A percentile compares a stretch with the other conserved stretches of the same genome.
phyloP scores from a whole-genome alignment of 2,888 invertebrate species.

The Lycophotia porphyrea region DNA sequence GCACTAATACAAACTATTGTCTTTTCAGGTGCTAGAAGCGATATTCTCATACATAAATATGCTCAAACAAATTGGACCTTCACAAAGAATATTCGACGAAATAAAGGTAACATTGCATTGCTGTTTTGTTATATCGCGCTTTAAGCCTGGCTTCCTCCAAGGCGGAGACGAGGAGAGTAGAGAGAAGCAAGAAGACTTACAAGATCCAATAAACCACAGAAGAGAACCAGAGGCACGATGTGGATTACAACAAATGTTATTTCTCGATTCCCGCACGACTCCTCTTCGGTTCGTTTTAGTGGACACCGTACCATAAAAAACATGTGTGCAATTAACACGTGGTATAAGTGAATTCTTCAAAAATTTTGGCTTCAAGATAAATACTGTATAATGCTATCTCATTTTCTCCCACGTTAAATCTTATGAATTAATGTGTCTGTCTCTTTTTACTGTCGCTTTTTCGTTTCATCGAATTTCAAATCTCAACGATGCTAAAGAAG shows the following conservation, averaged over 20 bases:
- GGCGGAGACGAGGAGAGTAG: not conserved
- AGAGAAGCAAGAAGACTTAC: not conserved
- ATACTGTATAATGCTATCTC: no score
- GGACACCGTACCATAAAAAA: not conserved
- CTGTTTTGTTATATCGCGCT: not conserved
- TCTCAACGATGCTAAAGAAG: no score
- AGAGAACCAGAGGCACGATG: not conserved
- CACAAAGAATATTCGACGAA: constrained; percentile 93
- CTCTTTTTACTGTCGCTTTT: no score
- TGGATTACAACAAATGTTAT: not conserved
- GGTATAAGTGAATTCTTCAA: no score
- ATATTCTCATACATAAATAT: constrained; percentile 95
- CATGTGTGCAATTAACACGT: no score
- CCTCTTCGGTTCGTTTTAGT: not conserved
- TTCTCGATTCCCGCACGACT: no score
- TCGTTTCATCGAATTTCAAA: no score
- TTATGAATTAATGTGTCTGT: no score
- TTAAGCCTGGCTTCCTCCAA: not conserved
- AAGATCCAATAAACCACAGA: not conserved
- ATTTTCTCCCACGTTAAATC: no score
- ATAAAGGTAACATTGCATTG: constrained; percentile 83
- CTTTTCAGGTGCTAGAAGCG: constrained; percentile 92
- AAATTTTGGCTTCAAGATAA: no score
- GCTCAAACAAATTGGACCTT: constrained; percentile 92
- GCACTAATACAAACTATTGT: not conserved